Evolutionary conservation across 1,140 invertebrate genomes (phyloP).

Genomic region (Ceratosolen fusciceps): DNA sequence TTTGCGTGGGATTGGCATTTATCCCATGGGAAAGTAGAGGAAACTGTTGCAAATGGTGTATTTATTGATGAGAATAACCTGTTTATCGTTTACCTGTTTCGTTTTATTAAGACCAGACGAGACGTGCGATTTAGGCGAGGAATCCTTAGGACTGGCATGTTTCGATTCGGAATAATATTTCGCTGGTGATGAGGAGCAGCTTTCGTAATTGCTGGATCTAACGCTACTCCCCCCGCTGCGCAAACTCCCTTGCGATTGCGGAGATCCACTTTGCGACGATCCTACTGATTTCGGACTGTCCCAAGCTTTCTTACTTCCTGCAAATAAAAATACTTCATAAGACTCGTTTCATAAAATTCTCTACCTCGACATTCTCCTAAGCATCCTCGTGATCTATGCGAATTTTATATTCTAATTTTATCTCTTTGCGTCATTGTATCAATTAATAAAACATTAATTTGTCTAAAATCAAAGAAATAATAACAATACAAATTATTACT

Average conservation of each 20-base stretch:
- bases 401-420: no score
- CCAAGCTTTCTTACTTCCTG: slow-evolving; percentile 53
- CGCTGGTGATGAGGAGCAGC: slow-evolving; percentile 54
- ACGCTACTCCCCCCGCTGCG: slow-evolving; percentile 33
- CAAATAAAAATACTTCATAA: neutral
- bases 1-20: no score
- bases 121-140: slow-evolving; percentile 54
- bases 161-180: slow-evolving; percentile 51
- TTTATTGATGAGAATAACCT: no score
- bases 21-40: no score
- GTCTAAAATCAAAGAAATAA: no score
- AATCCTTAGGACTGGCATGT: slow-evolving; percentile 55
- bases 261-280: slow-evolving; percentile 52
- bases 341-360: no score
- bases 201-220: slow-evolving; percentile 58
- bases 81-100: slow-evolving; percentile 59
- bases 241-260: slow-evolving; percentile 44
- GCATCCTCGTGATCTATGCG: no score
- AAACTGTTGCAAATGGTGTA: no score
- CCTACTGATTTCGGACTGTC: slow-evolving; percentile 53
- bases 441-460: no score
- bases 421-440: no score
- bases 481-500: no score
- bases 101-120: slow-evolving; percentile 53
- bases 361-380: no score